Percentiles rank a stretch among this genome's conserved stretches.
These are phyloP conservation scores for Aphidoletes aphidimyza DNA, from an alignment of 2,888 invertebrate genomes.

Conservation along the genomic window DNA sequence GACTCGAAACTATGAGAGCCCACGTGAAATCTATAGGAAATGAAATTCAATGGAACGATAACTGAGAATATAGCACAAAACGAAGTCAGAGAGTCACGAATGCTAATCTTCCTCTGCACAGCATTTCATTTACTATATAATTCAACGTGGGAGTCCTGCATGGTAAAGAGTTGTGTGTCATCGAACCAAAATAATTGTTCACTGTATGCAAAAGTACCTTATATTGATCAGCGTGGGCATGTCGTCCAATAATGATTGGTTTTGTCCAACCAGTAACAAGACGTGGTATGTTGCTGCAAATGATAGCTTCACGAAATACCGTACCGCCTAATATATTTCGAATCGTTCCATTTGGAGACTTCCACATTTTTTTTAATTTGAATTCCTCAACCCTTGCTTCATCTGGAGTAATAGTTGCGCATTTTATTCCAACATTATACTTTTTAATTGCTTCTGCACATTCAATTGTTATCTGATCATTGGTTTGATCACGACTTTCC, in stretches of 20 bases:
- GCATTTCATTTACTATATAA: too few species aligned
- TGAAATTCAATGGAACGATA: too few species aligned
- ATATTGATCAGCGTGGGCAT: conserved; percentile 98
- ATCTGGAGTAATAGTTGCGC: conserved; percentile 98
- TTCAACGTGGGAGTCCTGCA: too few species aligned
- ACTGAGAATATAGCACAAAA: too few species aligned
- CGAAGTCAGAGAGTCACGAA: too few species aligned
- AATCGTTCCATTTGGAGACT: conserved; percentile 89
- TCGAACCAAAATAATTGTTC: neutral
- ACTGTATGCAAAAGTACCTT: conserved; percentile 79
- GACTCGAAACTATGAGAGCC: too few species aligned
- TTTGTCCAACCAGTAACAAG: conserved; percentile 95
- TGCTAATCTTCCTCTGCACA: too few species aligned
- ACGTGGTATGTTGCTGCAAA: conserved; percentile 93
- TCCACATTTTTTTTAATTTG: conserved; percentile 90
- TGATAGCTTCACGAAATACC: conserved; percentile 85
- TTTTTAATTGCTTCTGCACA: conserved; percentile 96
- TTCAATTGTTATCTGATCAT: conserved; percentile 95
- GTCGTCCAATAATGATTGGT: conserved; percentile 98
- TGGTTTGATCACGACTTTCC: conserved; percentile 91
- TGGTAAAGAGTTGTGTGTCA: neutral
- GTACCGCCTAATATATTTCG: conserved; percentile 84
- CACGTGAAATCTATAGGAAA: too few species aligned
- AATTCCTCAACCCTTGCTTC: conserved; percentile 94
- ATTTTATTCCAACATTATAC: conserved; percentile 98